Evolutionary conservation across 2,113 vertebrate genomes (phyloP), one percentile per base, ranked within the genome.

Genomic region (Rousettus leschenaultii): DNA sequence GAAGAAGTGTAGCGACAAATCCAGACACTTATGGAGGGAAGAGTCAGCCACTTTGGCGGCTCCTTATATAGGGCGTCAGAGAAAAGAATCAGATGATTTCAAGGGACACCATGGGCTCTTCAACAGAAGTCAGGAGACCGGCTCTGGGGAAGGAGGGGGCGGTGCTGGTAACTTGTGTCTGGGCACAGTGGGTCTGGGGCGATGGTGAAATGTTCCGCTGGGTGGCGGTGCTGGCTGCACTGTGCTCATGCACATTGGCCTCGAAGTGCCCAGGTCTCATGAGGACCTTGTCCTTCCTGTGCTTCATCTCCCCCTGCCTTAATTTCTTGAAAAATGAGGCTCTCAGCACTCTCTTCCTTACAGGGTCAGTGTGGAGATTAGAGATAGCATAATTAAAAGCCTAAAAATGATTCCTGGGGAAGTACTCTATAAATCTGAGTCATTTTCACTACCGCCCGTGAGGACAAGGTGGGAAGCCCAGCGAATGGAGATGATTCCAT

Each of bases 191-290:
- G 51, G 30, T 14, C 38, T 15, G 61, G 48, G 77, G 28, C 38
- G 45, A 22, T 21, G 5, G 35, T 5, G 63, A 14, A 24, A 24
- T n/a, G 3, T 19, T 18, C 43, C 30, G 24, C 22, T 30, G 38
- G 53, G 35, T 57, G 51, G 35, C 33, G 11, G n/a, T 80, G 14
- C 51, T 80, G 13, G 51, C 19, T 14, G n/a, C 7, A 8, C 3
- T 0, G 2, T 33, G 12, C 7, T 19, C 28, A 1, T 4, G 19
- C 30, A 26, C 7, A 0, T 22, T 7, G 12, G 38, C 43, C 63
- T 65, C 43, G 28, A 86, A 63, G 53, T 7, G 1, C 33, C 59
- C 35, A 7, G 1, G 51, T 61, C 38, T 68, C 45, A 9, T 0
- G 33, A 30, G 45, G n/a, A 26, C 21, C 11, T 63, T 38, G 6